These are phyloP conservation scores for Ciconia maguari DNA, from an alignment of 2,113 vertebrate genomes.

Conservation along the genomic window DNA sequence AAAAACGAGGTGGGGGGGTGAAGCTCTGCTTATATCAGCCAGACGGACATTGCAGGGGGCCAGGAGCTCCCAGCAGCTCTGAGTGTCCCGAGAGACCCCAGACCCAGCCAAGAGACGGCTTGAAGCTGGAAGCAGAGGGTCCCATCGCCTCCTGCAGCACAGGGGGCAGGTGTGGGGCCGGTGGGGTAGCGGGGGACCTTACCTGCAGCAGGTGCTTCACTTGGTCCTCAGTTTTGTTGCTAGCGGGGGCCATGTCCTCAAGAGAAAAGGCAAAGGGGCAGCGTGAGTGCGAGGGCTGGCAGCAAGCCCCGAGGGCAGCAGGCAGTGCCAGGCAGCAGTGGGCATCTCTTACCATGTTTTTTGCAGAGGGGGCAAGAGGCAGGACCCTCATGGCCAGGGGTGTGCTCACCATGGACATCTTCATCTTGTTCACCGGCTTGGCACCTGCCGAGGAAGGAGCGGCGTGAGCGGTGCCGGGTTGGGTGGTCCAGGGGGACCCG, in stretches of 20 bases:
- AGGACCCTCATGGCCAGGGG: slow-evolving; percentile 67
- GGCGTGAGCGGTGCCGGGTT: rapidly evolving
- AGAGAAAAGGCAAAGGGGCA: background rate
- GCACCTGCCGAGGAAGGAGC: background rate
- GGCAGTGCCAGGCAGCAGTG: rapidly evolving
- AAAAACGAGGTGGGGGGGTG: rapidly evolving
- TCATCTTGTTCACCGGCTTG: slow-evolving; percentile 52
- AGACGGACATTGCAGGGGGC: background rate
- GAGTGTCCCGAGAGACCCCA: background rate
- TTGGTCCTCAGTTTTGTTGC: slow-evolving; percentile 77
- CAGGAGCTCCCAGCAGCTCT: background rate
- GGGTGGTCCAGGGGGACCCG: rapidly evolving
- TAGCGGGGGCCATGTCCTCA: slow-evolving; percentile 41
- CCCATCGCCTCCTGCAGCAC: rapidly evolving
- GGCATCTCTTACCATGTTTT: background rate
- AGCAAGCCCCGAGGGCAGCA: background rate
- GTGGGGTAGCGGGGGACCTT: background rate
- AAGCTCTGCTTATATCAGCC: background rate
- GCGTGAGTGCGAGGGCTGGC: rapidly evolving
- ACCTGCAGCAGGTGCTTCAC: slow-evolving; percentile 85
- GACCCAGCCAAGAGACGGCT: background rate
- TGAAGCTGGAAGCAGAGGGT: background rate
- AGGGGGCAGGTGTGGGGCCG: rapidly evolving
- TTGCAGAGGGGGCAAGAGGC: background rate
- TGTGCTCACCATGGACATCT: slow-evolving; percentile 61